Evolutionary conservation across 2,888 invertebrate genomes (phyloP).

Genomic region (Aleiodes leptofemur): DNA sequence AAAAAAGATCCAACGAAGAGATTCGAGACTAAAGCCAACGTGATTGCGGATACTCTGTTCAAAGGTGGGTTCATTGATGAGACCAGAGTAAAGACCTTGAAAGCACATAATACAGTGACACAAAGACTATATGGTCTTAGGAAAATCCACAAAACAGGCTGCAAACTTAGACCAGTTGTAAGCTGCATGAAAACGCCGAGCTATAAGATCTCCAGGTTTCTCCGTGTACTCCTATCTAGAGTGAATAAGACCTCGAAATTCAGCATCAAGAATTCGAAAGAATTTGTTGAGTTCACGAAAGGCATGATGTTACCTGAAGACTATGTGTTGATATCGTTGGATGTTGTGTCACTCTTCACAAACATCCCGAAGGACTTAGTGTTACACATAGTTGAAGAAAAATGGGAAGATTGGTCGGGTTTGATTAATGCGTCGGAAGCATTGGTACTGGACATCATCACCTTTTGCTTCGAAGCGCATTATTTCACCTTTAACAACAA

Average conservation of each 20-base stretch:
- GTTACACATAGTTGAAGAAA: neutral
- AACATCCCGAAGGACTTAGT: neutral
- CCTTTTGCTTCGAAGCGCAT: neutral
- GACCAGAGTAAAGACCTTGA: neutral
- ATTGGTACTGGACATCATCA: neutral
- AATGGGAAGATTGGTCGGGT: neutral
- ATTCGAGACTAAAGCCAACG: neutral
- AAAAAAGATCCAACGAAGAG: neutral
- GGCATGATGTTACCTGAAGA: neutral
- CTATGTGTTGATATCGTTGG: conserved; percentile 7
- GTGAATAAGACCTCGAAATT: neutral
- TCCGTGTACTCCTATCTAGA: neutral
- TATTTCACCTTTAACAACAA: neutral
- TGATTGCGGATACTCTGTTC: too few species aligned
- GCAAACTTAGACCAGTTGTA: neutral
- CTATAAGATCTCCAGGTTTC: neutral
- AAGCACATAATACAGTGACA: neutral
- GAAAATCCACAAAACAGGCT: neutral
- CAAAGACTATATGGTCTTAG: neutral
- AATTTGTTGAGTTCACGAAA: neutral
- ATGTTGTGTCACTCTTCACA: neutral
- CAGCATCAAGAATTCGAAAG: neutral
- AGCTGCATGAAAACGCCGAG: neutral
- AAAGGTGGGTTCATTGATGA: too few species aligned
- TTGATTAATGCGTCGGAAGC: neutral